Conservation (phyloP, 2,113 vertebrate genomes). For the Chloropsis hardwickii region DNA sequence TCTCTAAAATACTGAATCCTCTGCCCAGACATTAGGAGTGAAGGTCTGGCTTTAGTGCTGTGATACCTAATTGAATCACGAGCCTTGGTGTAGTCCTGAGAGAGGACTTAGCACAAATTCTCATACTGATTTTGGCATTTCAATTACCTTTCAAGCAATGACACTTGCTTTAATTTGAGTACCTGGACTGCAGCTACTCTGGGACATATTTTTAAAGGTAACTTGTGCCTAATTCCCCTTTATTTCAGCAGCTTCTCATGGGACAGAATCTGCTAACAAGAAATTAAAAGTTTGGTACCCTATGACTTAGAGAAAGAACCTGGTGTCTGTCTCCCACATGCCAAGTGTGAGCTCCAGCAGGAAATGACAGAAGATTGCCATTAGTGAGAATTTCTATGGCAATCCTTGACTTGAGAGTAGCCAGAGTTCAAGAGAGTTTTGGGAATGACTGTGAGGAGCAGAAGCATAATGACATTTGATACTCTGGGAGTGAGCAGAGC, state of each 20-base stretch:
- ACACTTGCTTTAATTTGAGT: background rate
- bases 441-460: background rate
- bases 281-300: background rate
- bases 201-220: background rate
- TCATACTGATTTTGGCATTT: slow-evolving; percentile 16
- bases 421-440: background rate
- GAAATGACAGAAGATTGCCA: background rate
- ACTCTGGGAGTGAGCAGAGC: background rate
- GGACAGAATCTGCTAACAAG: background rate
- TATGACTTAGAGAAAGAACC: background rate
- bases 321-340: background rate
- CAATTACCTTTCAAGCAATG: slow-evolving; percentile 15
- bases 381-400: background rate
- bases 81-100: background rate
- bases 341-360: background rate
- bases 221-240: background rate
- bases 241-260: background rate
- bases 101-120: slow-evolving; percentile 7
- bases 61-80: slow-evolving; percentile 25
- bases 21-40: background rate
- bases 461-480: background rate
- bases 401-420: background rate
- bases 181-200: background rate
- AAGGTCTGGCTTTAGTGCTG: background rate
- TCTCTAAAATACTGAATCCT: background rate